Evolutionary conservation across 2,113 vertebrate genomes (phyloP).

Genomic region (Pelecanoides urinatrix): DNA sequence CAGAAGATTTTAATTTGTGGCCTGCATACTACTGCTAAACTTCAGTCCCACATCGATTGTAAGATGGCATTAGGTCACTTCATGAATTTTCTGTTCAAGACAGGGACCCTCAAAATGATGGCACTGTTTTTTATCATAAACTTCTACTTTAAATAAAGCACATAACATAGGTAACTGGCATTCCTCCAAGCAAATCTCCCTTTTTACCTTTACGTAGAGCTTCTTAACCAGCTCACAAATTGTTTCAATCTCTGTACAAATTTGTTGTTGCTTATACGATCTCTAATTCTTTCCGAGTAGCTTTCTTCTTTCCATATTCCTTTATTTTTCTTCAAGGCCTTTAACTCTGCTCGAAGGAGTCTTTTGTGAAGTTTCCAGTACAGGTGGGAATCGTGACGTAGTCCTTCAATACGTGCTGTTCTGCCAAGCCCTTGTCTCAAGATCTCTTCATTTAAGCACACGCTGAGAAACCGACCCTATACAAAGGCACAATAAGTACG

Average conservation of each 20-base stretch:
- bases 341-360: slow-evolving; percentile 87
- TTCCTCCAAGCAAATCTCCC: not conserved
- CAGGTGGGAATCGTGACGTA: slow-evolving; percentile 74
- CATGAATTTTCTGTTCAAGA: not conserved
- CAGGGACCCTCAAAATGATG: not conserved
- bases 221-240: slow-evolving; percentile 64
- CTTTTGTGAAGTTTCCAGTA: slow-evolving; percentile 86
- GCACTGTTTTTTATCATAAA: not conserved
- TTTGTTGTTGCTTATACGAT: slow-evolving; percentile 46
- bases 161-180: fast-evolving
- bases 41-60: fast-evolving
- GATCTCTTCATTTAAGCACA: slow-evolving; percentile 87
- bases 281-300: slow-evolving; percentile 72
- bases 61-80: not conserved
- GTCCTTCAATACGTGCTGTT: slow-evolving; percentile 74
- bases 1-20: not conserved
- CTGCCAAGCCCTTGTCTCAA: slow-evolving; percentile 85
- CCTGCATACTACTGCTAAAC: not conserved
- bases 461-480: slow-evolving; percentile 78
- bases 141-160: not conserved
- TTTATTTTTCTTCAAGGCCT: slow-evolving; percentile 80
- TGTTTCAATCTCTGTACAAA: slow-evolving; percentile 71
- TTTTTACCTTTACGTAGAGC: not conserved
- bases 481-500: not conserved
- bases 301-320: slow-evolving; percentile 88